Evolutionary conservation across 2,888 invertebrate species (phyloP), one percentile per base, ranked within the genome.

Genomic region (Polietes domitor): DNA sequence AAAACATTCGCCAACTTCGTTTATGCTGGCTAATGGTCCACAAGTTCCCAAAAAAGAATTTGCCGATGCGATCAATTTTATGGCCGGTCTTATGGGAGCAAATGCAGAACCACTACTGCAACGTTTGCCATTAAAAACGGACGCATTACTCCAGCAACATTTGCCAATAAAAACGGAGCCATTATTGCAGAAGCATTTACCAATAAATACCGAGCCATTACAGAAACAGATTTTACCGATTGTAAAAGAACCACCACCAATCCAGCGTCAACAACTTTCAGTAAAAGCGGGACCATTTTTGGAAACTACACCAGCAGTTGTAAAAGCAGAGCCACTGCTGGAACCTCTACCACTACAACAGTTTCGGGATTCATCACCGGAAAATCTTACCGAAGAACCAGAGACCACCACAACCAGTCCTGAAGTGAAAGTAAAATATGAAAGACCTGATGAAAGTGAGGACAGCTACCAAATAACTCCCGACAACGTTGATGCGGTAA

Each of bases 351-450:
- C 15, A 47, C n/a, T n/a, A n/a, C 1, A 47, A 2, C 47, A 32
- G 15, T 47, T n/a, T 2, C 47, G 2, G n/a, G n/a, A n/a, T 4
- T 47, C 15, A 5, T 32, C 53, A 32, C 4, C 77, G 9, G 86
- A 86, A 58, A 74, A 79, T 55, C 65, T 78, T 3, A 83, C 71
- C 1, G 19, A 53, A 43, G 79, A 80, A 24, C 19, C 41, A 3
- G 50, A 19, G 9, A 24, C 15, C 9, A 24, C 15, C 9, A 26
- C 21, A 32, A 32, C 9, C 4, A 32, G 32, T 32, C 32, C 32
- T 4, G n/a, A 41, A 12, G 79, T 89, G 10, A 87, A 88, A 73
- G 89, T 90, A 12, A 90, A 90, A 86, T 77, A 89, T 21, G 90
- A 90, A 61, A 85, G 88, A 17, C 87, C 88, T 0, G 89, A 88